phyloP scores from a whole-genome alignment of 2,113 vertebrate genomes.

The Falco punctatus region DNA sequence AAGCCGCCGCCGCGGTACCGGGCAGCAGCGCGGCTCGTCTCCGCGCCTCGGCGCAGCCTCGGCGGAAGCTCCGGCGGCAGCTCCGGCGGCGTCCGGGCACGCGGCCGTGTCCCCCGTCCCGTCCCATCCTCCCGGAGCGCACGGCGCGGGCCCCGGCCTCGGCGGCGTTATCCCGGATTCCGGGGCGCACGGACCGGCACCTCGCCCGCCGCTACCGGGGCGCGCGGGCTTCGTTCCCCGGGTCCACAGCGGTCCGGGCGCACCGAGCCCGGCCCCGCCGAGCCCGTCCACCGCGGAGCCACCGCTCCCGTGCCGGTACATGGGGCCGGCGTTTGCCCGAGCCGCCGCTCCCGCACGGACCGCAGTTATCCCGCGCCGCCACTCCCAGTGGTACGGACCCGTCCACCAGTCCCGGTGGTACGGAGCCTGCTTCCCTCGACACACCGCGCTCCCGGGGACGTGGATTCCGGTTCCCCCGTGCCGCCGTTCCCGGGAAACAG shows the following conservation, averaged over 20 bases:
- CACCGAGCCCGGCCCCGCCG: background rate
- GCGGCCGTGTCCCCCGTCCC: background rate
- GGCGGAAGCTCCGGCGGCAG: background rate
- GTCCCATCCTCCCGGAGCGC: background rate
- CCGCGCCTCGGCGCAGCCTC: background rate
- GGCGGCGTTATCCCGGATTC: background rate
- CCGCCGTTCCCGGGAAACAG: background rate
- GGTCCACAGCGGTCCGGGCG: background rate
- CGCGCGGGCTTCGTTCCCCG: background rate
- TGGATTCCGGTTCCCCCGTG: background rate
- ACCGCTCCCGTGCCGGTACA: background rate
- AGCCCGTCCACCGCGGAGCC: background rate
- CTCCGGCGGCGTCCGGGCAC: background rate
- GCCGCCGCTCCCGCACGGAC: background rate
- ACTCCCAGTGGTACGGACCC: background rate
- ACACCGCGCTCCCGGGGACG: background rate
- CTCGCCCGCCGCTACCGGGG: background rate
- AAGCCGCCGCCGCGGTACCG: background rate
- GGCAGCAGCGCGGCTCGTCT: background rate
- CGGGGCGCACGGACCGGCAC: background rate
- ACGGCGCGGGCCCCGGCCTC: background rate
- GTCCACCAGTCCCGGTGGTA: background rate
- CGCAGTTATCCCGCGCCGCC: too few species aligned
- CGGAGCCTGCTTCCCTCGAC: background rate
- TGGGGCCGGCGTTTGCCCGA: background rate